A percentile compares a stretch with the other conserved stretches of the same genome.
Conservation (phyloP, 2,113 vertebrate species). For the Corydoras maculifer region DNA sequence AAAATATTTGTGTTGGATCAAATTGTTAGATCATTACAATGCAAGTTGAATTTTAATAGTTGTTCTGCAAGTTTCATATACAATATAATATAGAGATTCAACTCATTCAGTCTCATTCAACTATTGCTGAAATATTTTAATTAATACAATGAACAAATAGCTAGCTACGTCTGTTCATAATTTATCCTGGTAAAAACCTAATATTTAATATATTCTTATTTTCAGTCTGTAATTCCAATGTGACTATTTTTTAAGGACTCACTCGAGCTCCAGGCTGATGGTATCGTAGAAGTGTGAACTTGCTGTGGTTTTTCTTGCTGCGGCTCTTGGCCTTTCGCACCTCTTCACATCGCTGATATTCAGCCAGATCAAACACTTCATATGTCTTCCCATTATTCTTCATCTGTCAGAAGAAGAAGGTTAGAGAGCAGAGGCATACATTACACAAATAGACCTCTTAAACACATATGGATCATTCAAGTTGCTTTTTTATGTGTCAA, state of each 20-base stretch:
- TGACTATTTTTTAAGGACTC: constrained; percentile 14
- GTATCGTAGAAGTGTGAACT: constrained; percentile 79
- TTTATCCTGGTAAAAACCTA: neutral
- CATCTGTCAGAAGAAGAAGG: constrained; percentile 61
- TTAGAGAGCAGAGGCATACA: neutral
- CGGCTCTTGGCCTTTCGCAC: constrained; percentile 86
- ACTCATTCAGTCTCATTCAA: too few species aligned
- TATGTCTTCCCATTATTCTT: constrained; percentile 81
- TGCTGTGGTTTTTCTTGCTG: constrained; percentile 94
- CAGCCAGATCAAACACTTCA: constrained; percentile 81
- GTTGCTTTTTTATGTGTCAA: constrained; percentile 10
- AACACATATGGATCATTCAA: constrained; percentile 8
- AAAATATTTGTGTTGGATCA: too few species aligned
- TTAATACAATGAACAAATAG: too few species aligned
- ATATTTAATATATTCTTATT: neutral
- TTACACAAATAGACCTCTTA: neutral
- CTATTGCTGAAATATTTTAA: too few species aligned
- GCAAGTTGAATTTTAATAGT: too few species aligned
- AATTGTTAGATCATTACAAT: too few species aligned
- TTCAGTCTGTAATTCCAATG: neutral
- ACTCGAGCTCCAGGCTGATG: constrained; percentile 76
- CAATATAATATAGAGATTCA: too few species aligned
- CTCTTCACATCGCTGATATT: constrained; percentile 91
- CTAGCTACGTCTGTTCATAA: neutral
- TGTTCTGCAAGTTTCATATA: too few species aligned